phyloP scores from a whole-genome alignment of 2,113 vertebrate genomes.

The Cynopterus brachyotis region DNA sequence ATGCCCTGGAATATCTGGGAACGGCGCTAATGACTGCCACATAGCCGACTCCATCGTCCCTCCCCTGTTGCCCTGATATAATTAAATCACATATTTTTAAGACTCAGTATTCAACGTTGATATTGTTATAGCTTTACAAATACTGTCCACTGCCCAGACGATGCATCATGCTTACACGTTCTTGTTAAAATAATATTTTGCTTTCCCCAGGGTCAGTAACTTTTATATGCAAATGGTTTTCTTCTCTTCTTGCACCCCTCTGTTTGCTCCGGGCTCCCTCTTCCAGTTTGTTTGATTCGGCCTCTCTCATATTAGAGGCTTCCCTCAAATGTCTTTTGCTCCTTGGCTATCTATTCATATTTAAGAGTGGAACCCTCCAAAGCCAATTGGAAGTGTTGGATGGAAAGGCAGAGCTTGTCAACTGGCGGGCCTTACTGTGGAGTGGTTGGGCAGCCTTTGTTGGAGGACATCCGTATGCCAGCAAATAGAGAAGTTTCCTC shows the following conservation, averaged over 20 bases:
- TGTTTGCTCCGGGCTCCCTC: neutral
- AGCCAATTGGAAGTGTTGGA: neutral
- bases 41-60: neutral
- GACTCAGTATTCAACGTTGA: neutral
- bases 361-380: neutral
- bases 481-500: neutral
- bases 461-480: neutral
- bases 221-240: neutral
- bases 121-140: slow-evolving; percentile 14
- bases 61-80: neutral
- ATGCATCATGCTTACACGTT: neutral
- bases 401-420: neutral
- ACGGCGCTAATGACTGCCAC: neutral
- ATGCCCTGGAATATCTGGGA: neutral
- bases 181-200: neutral
- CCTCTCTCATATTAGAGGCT: neutral
- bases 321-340: neutral
- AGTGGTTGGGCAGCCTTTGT: neutral
- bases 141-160: neutral
- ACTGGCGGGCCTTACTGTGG: neutral
- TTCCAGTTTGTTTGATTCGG: neutral
- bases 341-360: neutral
- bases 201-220: neutral
- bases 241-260: neutral
- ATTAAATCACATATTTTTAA: neutral